Conservation (phyloP, 2,888 invertebrate species). For the Eumacrocentrus americanus region DNA sequence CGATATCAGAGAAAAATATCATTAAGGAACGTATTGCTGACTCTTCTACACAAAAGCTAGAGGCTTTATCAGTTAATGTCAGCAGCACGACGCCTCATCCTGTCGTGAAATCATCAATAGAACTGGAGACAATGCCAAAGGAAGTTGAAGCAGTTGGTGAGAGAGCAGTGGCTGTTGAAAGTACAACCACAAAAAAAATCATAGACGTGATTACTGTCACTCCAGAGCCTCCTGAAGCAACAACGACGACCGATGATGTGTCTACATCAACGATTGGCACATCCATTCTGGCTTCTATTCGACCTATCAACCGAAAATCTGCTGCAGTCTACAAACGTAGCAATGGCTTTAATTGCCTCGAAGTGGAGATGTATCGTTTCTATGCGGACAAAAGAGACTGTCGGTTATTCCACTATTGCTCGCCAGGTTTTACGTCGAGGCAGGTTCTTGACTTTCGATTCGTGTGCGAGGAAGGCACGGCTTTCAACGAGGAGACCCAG, state of each 20-base stretch:
- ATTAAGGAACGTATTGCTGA: not conserved
- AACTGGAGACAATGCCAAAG: not conserved
- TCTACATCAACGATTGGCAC: not conserved
- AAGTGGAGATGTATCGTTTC: slow-evolving; percentile 65
- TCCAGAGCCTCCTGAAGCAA: slow-evolving; percentile 2
- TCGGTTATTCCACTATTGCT: slow-evolving; percentile 68
- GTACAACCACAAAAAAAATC: slow-evolving; percentile 1
- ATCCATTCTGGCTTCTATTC: slow-evolving; percentile 26
- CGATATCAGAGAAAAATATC: not conserved
- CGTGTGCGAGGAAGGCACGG: slow-evolving; percentile 67
- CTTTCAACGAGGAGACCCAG: slow-evolving; percentile 64
- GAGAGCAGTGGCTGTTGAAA: not conserved
- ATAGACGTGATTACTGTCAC: not conserved
- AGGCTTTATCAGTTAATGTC: not conserved
- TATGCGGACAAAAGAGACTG: slow-evolving; percentile 68
- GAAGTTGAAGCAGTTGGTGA: slow-evolving; percentile 1
- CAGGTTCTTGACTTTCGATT: slow-evolving; percentile 68
- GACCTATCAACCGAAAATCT: slow-evolving; percentile 30
- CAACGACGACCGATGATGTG: not conserved
- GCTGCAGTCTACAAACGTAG: slow-evolving; percentile 36
- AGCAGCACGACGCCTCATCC: slow-evolving; percentile 5
- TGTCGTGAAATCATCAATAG: not conserved
- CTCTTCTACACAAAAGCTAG: not conserved
- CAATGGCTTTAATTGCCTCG: slow-evolving; percentile 65
- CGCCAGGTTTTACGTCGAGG: slow-evolving; percentile 65